Base-by-base conservation (phyloP, 2,888 invertebrate species). In the Eupithecia dodoneata region DNA sequence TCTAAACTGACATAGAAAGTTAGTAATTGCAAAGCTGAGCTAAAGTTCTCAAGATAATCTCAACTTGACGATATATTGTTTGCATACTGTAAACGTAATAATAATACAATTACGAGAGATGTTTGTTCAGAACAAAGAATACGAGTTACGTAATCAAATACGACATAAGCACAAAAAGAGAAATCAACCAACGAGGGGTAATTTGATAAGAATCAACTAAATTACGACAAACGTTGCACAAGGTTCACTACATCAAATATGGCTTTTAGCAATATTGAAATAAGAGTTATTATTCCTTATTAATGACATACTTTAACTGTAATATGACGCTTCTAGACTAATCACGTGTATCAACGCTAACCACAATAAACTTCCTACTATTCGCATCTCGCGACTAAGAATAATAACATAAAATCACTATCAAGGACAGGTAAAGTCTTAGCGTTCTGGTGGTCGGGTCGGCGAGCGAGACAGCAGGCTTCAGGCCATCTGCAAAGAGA, bases 401-500 rank as follows among this genome's bases (percentile, higher is more conserved):
- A 41, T 67, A 72, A 69, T 80, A 81, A 83, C 75, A 59, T 78
- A 81, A 79, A 80, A 74, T 73, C 82, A 83, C 71, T 73, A 75
- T 42, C 81, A 85, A 84, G 83, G 81, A 85, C 81, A 85, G 82
- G 85, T 84, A 85, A 75, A 80, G 81, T 80, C n/a, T 63, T 82
- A 84, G 67, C 75, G 85, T 85, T 80, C 85, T 80, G 74, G 84
- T 77, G 81, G 80, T 81, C 82, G 79, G 81, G 83, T 76, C 79
- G 83, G 79, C 72, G 87, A 90, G 88, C 84, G 88, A 88, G 89
- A 89, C 85, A 83, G 86, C 87, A 79, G 72, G 7, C 84, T 83
- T 80, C 86, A 84, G 85, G 85, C 88, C 87, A 94, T 92, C 94
- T 95, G 94, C 78, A 95, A 94, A 93, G 92, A 94, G 84, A 94